Base-by-base conservation (phyloP, 2,888 invertebrate species). In the Hyposoter dolosus region DNA sequence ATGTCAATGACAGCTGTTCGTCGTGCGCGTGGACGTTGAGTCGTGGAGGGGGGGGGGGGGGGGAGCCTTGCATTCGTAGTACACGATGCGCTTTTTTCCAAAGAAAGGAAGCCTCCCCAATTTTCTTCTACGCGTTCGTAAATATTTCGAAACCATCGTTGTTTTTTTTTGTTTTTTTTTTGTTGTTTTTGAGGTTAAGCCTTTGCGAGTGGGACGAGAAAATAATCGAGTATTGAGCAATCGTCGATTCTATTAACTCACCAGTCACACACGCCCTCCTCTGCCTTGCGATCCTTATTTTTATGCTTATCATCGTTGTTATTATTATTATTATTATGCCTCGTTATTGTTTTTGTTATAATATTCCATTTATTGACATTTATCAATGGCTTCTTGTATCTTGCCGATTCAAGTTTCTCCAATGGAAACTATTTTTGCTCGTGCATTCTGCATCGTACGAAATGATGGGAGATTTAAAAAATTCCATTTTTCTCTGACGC, bases 1-100 rank as follows among this genome's bases (percentile, higher is more conserved):
- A 91, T 92, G 92, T 92, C 92, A 93, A 92, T 93, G 93, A 93
- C 93, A 93, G 93, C 92, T 93, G 92, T 91, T 91, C 88, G 68
- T 69, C 87, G 74, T 83, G 76, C 82, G 68, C 79, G 85, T 82
- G 78, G 80, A 78, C 9, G 50, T 75, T 40, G 32, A 1, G 35
- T 35, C 5, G 35, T 35, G 35, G 35, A 53, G 65, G 3, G 63
- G 47, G 32, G 17, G 43, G 80, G 35, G 66, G 65, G 3, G 63
- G 47, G 32, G 17, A 53, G 80, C 17, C 43, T 65, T 19, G 56
- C 28, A 68, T 43, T 43, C 40, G 60, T 74, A 72, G 72, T 74
- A 72, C 72, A 40, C 74, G 65, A 65, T 65, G 53, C 43, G 28
- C 28, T 60, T 60, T 60, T 53, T 75, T 53, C 12, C 12, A 23